Base-by-base conservation (phyloP, 1,140 invertebrate species). In the Anagrus nilaparvatae region DNA sequence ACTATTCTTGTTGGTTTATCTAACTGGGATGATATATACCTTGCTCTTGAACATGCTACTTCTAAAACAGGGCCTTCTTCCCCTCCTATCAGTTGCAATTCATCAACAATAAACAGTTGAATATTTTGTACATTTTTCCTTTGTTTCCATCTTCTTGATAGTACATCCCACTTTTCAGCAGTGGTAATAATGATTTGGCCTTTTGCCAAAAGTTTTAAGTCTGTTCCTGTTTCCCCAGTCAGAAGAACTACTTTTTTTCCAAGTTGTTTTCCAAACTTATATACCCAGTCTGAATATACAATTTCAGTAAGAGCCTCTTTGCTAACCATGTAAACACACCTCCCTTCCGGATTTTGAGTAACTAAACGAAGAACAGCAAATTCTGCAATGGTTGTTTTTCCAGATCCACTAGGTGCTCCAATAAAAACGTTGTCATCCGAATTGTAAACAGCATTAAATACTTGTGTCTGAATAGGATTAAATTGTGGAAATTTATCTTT, bases 381-480 rank as follows among this genome's bases (percentile, higher is more conserved):
- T 64, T 99, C 97, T 0, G 93, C 95, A 43, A 96, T 89, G 2
- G 94, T 85, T 1, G 92, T 95, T 69, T 99, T 99, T 0, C 95
- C 94, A 3, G 91, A 94, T 0, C 96, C 96, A 10, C 92, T 91
- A 1, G 97, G 96, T 0, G 97, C 95, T 6, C 94, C 96, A 44
- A 99, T 82, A 63, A 99, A 97, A 1, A 99, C 88, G 67, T 98
- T 99, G 54, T 99, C 97, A 65, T 99, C 94, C 12, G 84, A 91
- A 68, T 99, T 98, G 65, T 98, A 99, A 1, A 98, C 82, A 0
- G 95, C 87, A 63, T 99, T 98, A 61, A 99, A 99, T 4, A 98
- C 95, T 74, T 99, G 97, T 1, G 97, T 99, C 63, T 99, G 97
- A 48, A 99, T 97, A 0, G 96, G 92, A 71, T 99, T 99, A 63